phyloP scores from a whole-genome alignment of 1,140 invertebrate genomes.

The Pristionchus pacificus region DNA sequence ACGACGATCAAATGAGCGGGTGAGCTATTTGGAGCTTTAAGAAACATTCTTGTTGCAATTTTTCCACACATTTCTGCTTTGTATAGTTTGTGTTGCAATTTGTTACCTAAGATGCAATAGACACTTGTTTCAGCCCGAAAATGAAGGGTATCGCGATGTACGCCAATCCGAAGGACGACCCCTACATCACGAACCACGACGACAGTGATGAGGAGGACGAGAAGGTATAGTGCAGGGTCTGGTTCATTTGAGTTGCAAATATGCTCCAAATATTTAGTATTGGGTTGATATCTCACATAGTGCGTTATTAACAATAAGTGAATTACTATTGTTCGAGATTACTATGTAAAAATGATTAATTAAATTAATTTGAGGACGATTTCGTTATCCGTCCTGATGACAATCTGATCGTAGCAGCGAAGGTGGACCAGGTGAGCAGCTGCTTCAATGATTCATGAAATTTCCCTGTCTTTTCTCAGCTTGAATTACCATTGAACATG shows the following conservation, averaged over 20 bases:
- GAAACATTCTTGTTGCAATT: neutral
- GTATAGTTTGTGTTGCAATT: too few relatives aligned
- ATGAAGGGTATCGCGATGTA: conserved; percentile 33
- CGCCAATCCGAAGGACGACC: conserved; percentile 29
- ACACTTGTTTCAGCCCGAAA: neutral
- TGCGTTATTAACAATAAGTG: too few relatives aligned
- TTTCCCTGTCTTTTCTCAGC: too few relatives aligned
- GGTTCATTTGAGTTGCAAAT: neutral
- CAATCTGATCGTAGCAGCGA: conserved; percentile 28
- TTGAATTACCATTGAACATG: neutral
- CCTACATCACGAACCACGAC: conserved; percentile 27
- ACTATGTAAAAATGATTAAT: neutral
- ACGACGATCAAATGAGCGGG: neutral
- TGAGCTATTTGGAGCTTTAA: neutral
- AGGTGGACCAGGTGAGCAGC: conserved; percentile 20
- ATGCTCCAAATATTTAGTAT: too few relatives aligned
- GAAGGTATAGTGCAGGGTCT: conserved; percentile 6
- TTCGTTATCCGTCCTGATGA: conserved; percentile 25
- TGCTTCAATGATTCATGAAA: too few relatives aligned
- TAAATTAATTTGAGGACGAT: conserved; percentile 8
- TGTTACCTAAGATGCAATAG: too few relatives aligned
- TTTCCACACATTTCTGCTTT: too few relatives aligned
- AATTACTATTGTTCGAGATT: too few relatives aligned
- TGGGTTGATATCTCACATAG: too few relatives aligned
- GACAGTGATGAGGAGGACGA: conserved; percentile 32